These are phyloP conservation scores for Trialeurodes vaporariorum DNA, from an alignment of 1,140 invertebrate species.

Conservation along the genomic window DNA sequence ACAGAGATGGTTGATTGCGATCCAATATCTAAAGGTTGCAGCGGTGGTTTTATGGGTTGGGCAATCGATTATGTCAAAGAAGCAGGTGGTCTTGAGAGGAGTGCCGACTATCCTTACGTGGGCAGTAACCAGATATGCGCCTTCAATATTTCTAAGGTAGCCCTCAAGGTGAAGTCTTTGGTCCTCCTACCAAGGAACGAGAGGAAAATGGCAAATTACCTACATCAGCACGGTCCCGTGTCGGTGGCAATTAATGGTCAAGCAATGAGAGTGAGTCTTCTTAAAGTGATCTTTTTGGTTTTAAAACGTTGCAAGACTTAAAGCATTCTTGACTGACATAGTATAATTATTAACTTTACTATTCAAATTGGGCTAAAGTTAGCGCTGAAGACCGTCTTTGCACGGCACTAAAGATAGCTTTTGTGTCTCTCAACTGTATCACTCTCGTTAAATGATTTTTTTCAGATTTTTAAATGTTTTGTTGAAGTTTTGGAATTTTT, in stretches of 20 bases:
- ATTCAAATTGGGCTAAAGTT: too few species aligned
- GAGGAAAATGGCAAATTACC: slow-evolving; percentile 83
- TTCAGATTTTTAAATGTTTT: too few species aligned
- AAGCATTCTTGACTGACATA: too few species aligned
- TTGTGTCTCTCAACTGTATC: too few species aligned
- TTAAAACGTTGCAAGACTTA: too few species aligned
- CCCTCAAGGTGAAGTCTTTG: slow-evolving; percentile 65
- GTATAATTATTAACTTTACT: too few species aligned
- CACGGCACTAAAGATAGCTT: too few species aligned
- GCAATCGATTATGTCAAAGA: slow-evolving; percentile 36
- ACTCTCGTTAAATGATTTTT: too few species aligned
- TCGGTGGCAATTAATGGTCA: slow-evolving; percentile 96
- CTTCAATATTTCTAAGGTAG: slow-evolving; percentile 52
- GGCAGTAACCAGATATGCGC: slow-evolving; percentile 66
- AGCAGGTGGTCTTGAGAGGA: slow-evolving; percentile 74
- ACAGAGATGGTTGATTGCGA: not conserved
- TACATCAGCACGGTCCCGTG: slow-evolving; percentile 84
- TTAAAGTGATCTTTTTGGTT: not conserved
- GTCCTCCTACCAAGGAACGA: slow-evolving; percentile 85
- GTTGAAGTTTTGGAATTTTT: too few species aligned
- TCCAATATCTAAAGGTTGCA: not conserved
- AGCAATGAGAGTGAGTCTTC: slow-evolving; percentile 65
- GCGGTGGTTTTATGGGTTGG: not conserved
- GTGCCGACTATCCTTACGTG: slow-evolving; percentile 86
- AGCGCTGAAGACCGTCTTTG: too few species aligned